Evolutionary conservation across 2,888 invertebrate species (phyloP).

Genomic region (Schizaphis graminum): DNA sequence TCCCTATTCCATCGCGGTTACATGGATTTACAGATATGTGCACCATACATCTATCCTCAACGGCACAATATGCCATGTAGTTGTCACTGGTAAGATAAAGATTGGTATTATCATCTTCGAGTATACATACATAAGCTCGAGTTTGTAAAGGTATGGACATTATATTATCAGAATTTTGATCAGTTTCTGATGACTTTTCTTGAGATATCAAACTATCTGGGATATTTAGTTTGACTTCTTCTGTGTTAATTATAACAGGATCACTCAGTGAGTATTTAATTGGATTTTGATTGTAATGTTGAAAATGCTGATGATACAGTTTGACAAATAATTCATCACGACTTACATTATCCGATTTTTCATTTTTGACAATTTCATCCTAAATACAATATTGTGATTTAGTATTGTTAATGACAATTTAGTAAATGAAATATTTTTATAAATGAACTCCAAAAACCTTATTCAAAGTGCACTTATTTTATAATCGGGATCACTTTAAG

Average conservation of each 20-base stretch:
- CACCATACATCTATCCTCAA: slow-evolving; percentile 60
- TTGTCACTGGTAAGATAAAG: slow-evolving; percentile 61
- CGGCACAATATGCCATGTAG: slow-evolving; percentile 56
- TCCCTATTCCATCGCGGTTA: not conserved
- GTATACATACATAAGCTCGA: slow-evolving; percentile 27
- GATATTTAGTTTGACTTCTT: not conserved
- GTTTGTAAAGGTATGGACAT: slow-evolving; percentile 31
- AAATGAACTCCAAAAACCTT: too few relatives aligned
- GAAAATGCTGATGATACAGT: slow-evolving; percentile 49
- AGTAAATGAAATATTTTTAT: too few relatives aligned
- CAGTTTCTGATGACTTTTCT: not conserved
- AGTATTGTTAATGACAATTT: not conserved
- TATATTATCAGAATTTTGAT: not conserved
- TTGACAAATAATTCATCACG: slow-evolving; percentile 28
- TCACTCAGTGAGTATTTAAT: slow-evolving; percentile 50
- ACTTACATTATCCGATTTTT: not conserved
- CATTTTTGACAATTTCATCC: not conserved
- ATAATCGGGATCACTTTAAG: too few relatives aligned
- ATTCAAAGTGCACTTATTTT: too few relatives aligned
- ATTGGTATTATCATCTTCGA: slow-evolving; percentile 17
- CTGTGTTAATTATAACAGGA: not conserved
- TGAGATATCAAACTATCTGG: not conserved
- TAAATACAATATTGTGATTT: slow-evolving; percentile 10
- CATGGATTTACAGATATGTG: slow-evolving; percentile 31
- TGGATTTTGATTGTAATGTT: slow-evolving; percentile 59